A percentile compares a stretch with the other conserved stretches of the same genome.
phyloP scores from a whole-genome alignment of 2,113 vertebrate species.

The Isichthys henryi region DNA sequence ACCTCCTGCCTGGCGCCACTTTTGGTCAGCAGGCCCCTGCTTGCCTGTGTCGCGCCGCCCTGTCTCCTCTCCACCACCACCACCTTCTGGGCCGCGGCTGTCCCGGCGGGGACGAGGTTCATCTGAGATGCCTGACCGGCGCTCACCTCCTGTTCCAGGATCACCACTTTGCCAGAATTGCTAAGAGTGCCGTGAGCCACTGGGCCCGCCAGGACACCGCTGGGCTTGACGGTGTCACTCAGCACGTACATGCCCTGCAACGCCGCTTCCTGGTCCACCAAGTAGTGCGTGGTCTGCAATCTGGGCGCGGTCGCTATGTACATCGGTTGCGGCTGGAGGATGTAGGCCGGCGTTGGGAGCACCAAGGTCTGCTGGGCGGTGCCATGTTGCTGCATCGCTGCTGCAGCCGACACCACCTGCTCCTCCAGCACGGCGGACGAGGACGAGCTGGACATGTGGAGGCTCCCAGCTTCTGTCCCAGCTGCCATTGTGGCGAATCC shows the following conservation, averaged over 20 bases:
- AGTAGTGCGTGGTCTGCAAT: slow-evolving; percentile 42
- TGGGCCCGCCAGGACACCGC: slow-evolving; percentile 63
- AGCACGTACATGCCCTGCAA: slow-evolving; percentile 27
- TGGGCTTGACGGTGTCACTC: slow-evolving; percentile 33
- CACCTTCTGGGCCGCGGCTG: slow-evolving; percentile 34
- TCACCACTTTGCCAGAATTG: slow-evolving; percentile 38
- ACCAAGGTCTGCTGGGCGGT: slow-evolving; percentile 31
- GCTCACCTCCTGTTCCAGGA: slow-evolving; percentile 43
- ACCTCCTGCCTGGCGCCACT: not conserved
- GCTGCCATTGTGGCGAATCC: not conserved
- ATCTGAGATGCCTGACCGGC: slow-evolving; percentile 22
- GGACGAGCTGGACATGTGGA: not conserved
- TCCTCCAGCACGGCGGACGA: slow-evolving; percentile 37
- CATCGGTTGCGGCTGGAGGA: slow-evolving; percentile 59
- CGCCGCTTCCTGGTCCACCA: slow-evolving; percentile 36
- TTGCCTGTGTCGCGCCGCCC: too few relatives aligned
- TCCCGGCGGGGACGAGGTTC: not conserved
- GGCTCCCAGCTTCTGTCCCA: not conserved
- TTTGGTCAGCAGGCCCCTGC: not conserved
- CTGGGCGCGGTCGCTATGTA: slow-evolving; percentile 50
- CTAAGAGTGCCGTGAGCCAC: slow-evolving; percentile 36
- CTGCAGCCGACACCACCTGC: slow-evolving; percentile 22
- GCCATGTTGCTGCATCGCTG: not conserved
- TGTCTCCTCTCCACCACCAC: slow-evolving; percentile 34
- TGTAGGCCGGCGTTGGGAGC: slow-evolving; percentile 47